Percentiles rank a stretch among this genome's conserved stretches.
Conservation (phyloP, 2,888 invertebrate species). For the Macaria liturata region DNA sequence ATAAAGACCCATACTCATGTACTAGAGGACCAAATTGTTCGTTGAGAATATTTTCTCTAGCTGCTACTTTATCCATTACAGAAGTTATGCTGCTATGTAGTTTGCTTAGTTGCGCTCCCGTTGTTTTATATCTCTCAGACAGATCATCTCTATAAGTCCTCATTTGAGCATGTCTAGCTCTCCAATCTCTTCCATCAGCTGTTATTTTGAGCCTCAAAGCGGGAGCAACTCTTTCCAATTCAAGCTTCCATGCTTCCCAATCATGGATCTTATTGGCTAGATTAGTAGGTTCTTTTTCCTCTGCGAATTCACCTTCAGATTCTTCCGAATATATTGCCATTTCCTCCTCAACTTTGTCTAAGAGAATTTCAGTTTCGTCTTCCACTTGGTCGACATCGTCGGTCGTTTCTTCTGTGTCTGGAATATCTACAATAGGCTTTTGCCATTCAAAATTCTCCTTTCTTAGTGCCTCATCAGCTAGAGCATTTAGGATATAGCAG, state of each 20-base stretch:
- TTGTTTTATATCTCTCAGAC: slow-evolving; percentile 75
- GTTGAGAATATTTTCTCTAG: slow-evolving; percentile 96
- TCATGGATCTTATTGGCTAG: slow-evolving; percentile 77
- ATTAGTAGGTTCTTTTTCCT: slow-evolving; percentile 61
- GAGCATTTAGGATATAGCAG: slow-evolving; percentile 91
- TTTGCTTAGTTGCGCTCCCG: slow-evolving; percentile 90
- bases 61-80: slow-evolving; percentile 94
- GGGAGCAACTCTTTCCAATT: slow-evolving; percentile 96
- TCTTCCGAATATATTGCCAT: slow-evolving; percentile 87
- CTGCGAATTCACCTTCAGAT: slow-evolving; percentile 83
- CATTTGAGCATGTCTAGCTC: slow-evolving; percentile 96
- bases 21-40: slow-evolving; percentile 92
- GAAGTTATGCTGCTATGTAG: slow-evolving; percentile 91
- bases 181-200: slow-evolving; percentile 90
- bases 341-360: slow-evolving; percentile 93
- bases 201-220: slow-evolving; percentile 87
- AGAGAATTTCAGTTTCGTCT: slow-evolving; percentile 91
- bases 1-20: slow-evolving; percentile 88
- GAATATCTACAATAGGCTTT: slow-evolving; percentile 78
- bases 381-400: slow-evolving; percentile 88
- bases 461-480: slow-evolving; percentile 93
- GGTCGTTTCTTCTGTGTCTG: slow-evolving; percentile 77
- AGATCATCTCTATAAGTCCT: slow-evolving; percentile 86
- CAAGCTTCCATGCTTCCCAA: slow-evolving; percentile 93
- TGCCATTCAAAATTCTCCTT: slow-evolving; percentile 87